phyloP scores from a whole-genome alignment of 2,113 vertebrate species.

The Gadus macrocephalus region DNA sequence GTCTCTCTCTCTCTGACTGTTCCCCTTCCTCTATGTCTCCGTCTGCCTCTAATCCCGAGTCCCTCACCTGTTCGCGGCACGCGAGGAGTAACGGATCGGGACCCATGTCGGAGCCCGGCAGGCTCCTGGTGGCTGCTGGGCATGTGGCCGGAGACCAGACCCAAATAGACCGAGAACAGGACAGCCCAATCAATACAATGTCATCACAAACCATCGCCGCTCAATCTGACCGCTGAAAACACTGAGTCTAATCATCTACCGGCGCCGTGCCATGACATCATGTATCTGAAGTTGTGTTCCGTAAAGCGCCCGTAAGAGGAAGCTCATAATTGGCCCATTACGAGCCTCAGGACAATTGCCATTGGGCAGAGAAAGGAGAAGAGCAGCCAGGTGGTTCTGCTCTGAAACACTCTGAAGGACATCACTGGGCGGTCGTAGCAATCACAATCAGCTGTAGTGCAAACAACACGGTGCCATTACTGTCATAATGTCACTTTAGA shows the following conservation, averaged over 20 bases:
- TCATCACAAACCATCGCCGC: slow-evolving; percentile 24
- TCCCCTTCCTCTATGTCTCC: slow-evolving; percentile 4
- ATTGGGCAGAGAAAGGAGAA: neutral
- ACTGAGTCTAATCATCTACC: slow-evolving; percentile 23
- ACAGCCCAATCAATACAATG: slow-evolving; percentile 37
- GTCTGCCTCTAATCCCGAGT: slow-evolving; percentile 4
- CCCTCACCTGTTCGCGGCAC: slow-evolving; percentile 24
- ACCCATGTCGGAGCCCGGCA: neutral
- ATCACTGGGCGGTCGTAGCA: too few relatives aligned
- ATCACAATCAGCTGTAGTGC: too few relatives aligned
- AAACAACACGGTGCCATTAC: too few relatives aligned
- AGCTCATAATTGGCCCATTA: slow-evolving; percentile 1
- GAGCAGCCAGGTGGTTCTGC: too few relatives aligned
- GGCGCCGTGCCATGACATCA: slow-evolving; percentile 55
- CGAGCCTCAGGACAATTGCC: neutral
- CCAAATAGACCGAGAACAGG: neutral
- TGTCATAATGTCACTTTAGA: too few relatives aligned
- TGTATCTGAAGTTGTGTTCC: slow-evolving; percentile 25
- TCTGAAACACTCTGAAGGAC: too few relatives aligned
- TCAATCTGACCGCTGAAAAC: slow-evolving; percentile 16
- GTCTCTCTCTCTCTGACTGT: neutral
- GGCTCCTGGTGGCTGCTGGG: neutral
- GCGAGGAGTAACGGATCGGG: neutral
- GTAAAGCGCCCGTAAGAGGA: slow-evolving; percentile 15
- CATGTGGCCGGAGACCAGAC: neutral